phyloP scores from a whole-genome alignment of 2,113 vertebrate genomes.

The Galbula dea region DNA sequence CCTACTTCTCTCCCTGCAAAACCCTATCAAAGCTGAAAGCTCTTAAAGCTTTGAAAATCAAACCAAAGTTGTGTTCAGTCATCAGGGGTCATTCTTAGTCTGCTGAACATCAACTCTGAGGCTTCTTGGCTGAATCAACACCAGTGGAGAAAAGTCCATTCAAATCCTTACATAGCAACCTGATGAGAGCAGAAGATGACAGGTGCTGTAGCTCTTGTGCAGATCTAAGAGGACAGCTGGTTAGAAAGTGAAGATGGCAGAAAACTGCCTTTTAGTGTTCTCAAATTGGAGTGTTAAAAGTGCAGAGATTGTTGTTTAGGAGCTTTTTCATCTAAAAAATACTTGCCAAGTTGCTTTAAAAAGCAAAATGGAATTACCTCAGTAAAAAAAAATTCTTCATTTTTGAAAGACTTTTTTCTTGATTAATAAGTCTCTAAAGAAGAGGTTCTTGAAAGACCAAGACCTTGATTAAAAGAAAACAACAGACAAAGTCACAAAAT shows the following conservation, averaged over 20 bases:
- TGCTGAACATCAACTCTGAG: not conserved
- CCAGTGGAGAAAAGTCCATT: not conserved
- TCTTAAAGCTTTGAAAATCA: not conserved
- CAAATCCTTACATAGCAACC: constrained; percentile 1
- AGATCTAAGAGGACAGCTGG: constrained; percentile 33
- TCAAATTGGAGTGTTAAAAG: not conserved
- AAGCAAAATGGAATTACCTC: not conserved
- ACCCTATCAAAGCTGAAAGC: not conserved
- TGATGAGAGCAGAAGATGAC: constrained; percentile 19
- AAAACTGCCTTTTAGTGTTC: not conserved
- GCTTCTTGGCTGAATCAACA: not conserved
- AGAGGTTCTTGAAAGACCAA: not conserved
- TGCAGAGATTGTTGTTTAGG: not conserved
- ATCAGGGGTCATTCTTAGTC: not conserved
- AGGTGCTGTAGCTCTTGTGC: not conserved
- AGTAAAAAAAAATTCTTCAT: not conserved
- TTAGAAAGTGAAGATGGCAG: not conserved
- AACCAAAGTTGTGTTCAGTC: not conserved
- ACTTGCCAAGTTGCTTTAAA: not conserved
- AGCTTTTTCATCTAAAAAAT: not conserved
- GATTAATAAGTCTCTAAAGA: not conserved
- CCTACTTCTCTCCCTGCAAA: not conserved
- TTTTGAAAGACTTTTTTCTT: not conserved
- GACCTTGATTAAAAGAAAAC: not conserved
- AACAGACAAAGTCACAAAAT: not conserved